Evolutionary conservation across 2,888 invertebrate genomes (phyloP).

Genomic region (Elegia similella): DNA sequence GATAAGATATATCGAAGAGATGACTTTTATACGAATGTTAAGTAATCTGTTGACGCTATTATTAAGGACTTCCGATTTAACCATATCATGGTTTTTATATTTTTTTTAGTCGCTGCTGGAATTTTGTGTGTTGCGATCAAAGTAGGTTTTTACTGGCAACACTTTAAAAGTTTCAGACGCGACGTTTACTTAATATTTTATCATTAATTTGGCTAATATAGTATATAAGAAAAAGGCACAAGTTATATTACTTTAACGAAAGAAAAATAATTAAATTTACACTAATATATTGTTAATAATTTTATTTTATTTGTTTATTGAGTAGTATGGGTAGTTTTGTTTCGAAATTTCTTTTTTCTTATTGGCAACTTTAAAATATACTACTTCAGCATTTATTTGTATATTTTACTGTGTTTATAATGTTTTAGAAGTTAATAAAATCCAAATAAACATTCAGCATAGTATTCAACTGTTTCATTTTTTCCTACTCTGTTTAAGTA

Average conservation of each 20-base stretch:
- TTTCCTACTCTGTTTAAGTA: not conserved
- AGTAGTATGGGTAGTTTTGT: constrained; percentile 54
- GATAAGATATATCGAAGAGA: constrained; percentile 80
- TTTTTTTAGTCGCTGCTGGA: constrained; percentile 35
- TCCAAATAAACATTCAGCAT: constrained; percentile 81
- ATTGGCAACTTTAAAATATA: constrained; percentile 62
- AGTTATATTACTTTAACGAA: constrained; percentile 69
- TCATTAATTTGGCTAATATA: constrained; percentile 74
- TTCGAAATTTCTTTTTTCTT: constrained; percentile 55
- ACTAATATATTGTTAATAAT: constrained; percentile 81
- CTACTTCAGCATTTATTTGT: constrained; percentile 76
- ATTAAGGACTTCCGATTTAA: constrained; percentile 73
- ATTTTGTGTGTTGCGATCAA: constrained; percentile 35
- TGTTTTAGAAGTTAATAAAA: constrained; percentile 75
- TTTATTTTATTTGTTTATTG: constrained; percentile 69
- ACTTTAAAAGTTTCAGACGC: constrained; percentile 44
- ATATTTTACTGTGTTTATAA: constrained; percentile 76
- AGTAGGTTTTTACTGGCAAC: constrained; percentile 46
- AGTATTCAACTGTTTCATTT: constrained; percentile 49
- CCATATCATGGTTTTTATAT: constrained; percentile 65
- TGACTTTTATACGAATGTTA: constrained; percentile 81
- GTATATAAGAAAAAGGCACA: constrained; percentile 75
- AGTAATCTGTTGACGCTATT: constrained; percentile 77
- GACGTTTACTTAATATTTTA: constrained; percentile 44
- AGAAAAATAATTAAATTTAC: constrained; percentile 53